phyloP scores from a whole-genome alignment of 2,888 invertebrate genomes.

The Calameuta filiformis region DNA sequence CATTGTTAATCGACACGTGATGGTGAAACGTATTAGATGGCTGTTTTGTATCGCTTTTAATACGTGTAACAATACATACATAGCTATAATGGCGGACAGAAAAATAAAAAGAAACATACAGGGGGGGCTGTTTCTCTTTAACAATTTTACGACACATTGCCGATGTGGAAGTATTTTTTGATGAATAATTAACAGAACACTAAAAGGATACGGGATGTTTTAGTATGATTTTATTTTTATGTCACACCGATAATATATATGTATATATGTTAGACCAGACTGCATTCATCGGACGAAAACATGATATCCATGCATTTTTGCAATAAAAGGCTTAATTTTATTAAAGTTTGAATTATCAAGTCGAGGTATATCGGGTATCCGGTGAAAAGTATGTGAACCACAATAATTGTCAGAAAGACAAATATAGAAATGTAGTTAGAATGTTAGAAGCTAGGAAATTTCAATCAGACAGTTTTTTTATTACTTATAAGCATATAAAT shows the following conservation, averaged over 20 bases:
- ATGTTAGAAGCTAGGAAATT: not conserved
- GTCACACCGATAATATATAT: not conserved
- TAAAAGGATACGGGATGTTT: not conserved
- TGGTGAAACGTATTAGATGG: not conserved
- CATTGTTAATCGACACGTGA: not conserved
- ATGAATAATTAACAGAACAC: not conserved
- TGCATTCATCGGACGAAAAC: not conserved
- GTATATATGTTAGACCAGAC: not conserved
- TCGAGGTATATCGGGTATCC: not conserved
- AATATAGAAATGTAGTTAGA: not conserved
- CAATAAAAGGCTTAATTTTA: not conserved
- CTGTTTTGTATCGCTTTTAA: not conserved
- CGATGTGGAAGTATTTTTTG: not conserved
- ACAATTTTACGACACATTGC: not conserved
- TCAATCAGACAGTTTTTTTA: not conserved
- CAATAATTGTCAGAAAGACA: not conserved
- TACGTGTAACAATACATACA: not conserved
- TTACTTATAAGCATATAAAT: not conserved
- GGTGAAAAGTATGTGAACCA: not conserved
- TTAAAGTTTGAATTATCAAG: not conserved
- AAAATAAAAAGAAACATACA: not conserved
- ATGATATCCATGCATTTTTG: not conserved
- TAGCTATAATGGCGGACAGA: not conserved
- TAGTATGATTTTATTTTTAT: not conserved
- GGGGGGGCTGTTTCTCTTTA: not conserved